Conservation (phyloP, 2,113 vertebrate genomes). For the Oryzias melastigma region DNA sequence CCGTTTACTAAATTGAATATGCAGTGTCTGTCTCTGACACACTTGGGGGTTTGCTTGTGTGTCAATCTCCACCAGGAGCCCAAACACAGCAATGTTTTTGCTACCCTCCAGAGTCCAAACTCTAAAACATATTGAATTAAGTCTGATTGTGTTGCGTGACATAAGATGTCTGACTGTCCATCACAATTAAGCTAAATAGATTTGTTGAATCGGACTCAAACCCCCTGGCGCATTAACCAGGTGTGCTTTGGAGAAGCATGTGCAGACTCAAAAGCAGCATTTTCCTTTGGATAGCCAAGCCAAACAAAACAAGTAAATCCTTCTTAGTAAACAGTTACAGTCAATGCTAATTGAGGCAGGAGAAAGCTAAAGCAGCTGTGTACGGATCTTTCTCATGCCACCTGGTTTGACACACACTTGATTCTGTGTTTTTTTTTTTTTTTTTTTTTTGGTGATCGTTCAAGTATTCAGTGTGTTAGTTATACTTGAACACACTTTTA, state of each 20-base stretch:
- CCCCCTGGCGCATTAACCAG: background rate
- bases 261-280: constrained; percentile 9
- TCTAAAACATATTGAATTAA: constrained; percentile 11
- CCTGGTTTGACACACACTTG: background rate
- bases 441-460: background rate
- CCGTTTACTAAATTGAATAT: constrained; percentile 5
- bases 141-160: background rate
- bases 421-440: background rate
- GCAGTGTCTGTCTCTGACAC: background rate
- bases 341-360: constrained; percentile 13
- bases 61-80: constrained; percentile 8
- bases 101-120: background rate
- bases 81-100: background rate
- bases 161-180: constrained; percentile 8
- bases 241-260: constrained; percentile 11
- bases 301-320: constrained; percentile 28
- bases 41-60: background rate
- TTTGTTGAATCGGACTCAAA: constrained; percentile 11
- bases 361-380: constrained; percentile 1
- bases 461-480: background rate
- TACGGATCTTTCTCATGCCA: background rate
- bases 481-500: background rate
- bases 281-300: constrained; percentile 15
- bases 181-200: constrained; percentile 18
- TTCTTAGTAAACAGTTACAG: constrained; percentile 19